Evolutionary conservation across 2,797 vertebrate species (phyloP).

Genomic region (Enteromius thamalakanensis): DNA sequence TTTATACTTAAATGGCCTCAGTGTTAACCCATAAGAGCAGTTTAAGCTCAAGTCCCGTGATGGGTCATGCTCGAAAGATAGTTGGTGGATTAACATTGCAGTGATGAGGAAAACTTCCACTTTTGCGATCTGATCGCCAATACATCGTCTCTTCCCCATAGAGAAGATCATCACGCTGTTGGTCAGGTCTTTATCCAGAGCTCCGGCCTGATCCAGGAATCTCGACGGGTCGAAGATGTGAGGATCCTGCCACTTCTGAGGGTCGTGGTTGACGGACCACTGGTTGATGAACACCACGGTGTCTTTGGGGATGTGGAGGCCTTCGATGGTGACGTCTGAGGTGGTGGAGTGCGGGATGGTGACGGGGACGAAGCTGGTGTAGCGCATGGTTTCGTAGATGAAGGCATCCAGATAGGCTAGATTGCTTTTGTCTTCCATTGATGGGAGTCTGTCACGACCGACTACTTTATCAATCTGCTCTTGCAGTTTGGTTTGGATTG

Average conservation of each 20-base stretch:
- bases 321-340: conserved; percentile 84
- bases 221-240: conserved; percentile 87
- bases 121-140: conserved; percentile 91
- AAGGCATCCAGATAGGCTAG: conserved; percentile 89
- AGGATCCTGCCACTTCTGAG: conserved; percentile 88
- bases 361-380: conserved; percentile 92
- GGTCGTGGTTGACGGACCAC: conserved; percentile 96
- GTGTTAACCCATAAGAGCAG: conserved; percentile 77
- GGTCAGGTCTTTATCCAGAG: conserved; percentile 83
- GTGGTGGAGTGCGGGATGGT: conserved; percentile 95
- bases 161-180: conserved; percentile 92
- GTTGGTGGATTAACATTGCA: conserved; percentile 80
- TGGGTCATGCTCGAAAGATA: conserved; percentile 76
- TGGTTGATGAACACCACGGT: conserved; percentile 96
- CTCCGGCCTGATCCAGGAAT: conserved; percentile 85
- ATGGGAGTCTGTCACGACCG: conserved; percentile 86
- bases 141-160: conserved; percentile 89
- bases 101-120: conserved; percentile 82
- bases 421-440: conserved; percentile 81
- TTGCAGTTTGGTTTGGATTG: conserved; percentile 77
- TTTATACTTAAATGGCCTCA: conserved; percentile 78
- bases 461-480: conserved; percentile 81
- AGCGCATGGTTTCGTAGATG: conserved; percentile 92
- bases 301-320: conserved; percentile 92
- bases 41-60: conserved; percentile 72